phyloP scores from a whole-genome alignment of 2,797 vertebrate species.

The Rhinichthys osculus region DNA sequence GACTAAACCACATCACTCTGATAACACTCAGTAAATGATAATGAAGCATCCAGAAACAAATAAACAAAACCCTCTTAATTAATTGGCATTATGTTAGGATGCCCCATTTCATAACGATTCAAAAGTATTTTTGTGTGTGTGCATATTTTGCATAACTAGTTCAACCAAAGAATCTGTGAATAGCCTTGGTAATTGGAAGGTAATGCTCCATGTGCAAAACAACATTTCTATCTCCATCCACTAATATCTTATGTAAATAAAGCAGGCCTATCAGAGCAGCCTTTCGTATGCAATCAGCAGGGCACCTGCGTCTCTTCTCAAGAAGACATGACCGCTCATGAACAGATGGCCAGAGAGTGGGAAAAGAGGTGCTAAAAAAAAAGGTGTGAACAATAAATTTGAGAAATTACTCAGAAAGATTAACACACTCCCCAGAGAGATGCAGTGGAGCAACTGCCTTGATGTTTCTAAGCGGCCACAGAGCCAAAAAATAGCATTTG shows the following conservation, averaged over 20 bases:
- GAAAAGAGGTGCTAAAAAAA: conserved; percentile 28
- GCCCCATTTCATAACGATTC: no score
- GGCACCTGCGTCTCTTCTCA: conserved; percentile 29
- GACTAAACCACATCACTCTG: no score
- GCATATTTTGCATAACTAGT: not conserved
- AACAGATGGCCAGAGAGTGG: conserved; percentile 37
- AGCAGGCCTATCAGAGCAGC: not conserved
- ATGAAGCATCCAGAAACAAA: not conserved
- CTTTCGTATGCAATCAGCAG: conserved; percentile 17
- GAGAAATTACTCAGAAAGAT: conserved; percentile 19
- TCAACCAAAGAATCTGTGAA: not conserved
- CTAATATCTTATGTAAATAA: conserved; percentile 31
- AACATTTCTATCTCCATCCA: conserved; percentile 8
- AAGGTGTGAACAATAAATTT: conserved; percentile 20
- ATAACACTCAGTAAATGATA: not conserved
- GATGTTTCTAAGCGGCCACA: not conserved
- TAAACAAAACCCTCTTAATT: not conserved
- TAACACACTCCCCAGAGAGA: conserved; percentile 9
- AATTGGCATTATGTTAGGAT: no score
- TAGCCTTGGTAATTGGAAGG: not conserved
- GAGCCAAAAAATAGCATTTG: not conserved
- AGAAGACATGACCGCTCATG: conserved; percentile 8
- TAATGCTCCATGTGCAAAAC: conserved; percentile 17
- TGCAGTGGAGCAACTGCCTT: not conserved
- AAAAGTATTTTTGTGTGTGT: not conserved